These are phyloP conservation scores for Lepus oiostolus DNA, from an alignment of 2,797 vertebrate species.

Conservation along the genomic window DNA sequence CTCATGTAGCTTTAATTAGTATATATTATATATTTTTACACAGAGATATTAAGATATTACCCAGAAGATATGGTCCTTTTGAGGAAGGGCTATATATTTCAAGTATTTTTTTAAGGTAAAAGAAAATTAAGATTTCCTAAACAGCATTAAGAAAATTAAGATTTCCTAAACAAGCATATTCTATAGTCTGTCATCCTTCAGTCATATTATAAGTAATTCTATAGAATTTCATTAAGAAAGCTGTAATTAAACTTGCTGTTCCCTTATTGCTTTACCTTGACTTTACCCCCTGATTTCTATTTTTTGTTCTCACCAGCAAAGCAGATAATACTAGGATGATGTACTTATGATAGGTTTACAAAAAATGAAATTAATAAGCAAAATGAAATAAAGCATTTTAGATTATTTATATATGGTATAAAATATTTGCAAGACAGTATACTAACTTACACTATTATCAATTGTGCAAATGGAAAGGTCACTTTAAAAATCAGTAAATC, in stretches of 20 bases:
- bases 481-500: background rate
- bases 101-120: background rate
- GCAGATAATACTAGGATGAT: background rate
- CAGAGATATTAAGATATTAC: background rate
- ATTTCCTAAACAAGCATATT: background rate
- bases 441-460: background rate
- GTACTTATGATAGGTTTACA: background rate
- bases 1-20: too few species aligned
- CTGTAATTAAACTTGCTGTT: background rate
- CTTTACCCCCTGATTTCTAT: background rate
- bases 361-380: background rate
- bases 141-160: background rate
- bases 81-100: background rate
- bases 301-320: background rate
- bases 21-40: background rate
- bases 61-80: background rate
- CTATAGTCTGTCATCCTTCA: background rate
- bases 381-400: background rate
- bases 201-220: background rate
- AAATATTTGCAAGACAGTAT: background rate
- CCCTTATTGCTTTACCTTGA: background rate
- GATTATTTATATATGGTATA: background rate
- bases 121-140: background rate
- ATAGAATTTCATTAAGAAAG: constrained; percentile 35
- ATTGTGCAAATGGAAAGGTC: background rate